Conservation (phyloP, 2,797 vertebrate species). For the Balearica regulorum region DNA sequence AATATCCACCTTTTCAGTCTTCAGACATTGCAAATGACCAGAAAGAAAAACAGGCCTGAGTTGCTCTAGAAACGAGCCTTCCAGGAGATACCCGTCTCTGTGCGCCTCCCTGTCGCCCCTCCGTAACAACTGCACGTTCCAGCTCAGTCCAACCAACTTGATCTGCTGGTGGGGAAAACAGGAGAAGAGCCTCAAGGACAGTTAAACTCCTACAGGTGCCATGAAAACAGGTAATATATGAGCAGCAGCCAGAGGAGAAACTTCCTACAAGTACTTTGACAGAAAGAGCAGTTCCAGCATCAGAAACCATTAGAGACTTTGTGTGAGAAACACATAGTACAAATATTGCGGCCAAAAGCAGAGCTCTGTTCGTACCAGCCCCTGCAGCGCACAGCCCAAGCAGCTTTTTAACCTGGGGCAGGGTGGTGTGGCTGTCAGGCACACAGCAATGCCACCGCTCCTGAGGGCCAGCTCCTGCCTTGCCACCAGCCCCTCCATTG, state of each 20-base stretch:
- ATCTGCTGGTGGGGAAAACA: background rate
- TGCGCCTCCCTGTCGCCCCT: rapidly evolving
- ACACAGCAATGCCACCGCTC: background rate
- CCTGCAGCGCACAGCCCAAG: background rate
- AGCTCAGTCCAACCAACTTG: background rate
- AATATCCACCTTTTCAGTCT: background rate
- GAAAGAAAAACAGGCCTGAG: rapidly evolving
- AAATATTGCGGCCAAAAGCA: background rate
- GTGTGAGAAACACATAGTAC: background rate
- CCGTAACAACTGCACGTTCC: rapidly evolving
- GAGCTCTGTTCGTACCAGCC: background rate
- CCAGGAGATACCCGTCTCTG: background rate
- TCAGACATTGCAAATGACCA: background rate
- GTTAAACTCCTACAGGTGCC: background rate
- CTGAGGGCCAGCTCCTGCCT: background rate
- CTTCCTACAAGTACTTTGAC: background rate
- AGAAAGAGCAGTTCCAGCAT: background rate
- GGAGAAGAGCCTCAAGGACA: background rate
- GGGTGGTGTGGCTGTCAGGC: background rate
- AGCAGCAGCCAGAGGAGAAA: background rate
- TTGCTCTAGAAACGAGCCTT: background rate
- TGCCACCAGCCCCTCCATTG: background rate
- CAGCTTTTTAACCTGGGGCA: background rate
- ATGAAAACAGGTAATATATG: background rate
- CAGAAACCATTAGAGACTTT: background rate